Conservation (phyloP, 2,113 vertebrate genomes). For the Mormyrus iriodes region DNA sequence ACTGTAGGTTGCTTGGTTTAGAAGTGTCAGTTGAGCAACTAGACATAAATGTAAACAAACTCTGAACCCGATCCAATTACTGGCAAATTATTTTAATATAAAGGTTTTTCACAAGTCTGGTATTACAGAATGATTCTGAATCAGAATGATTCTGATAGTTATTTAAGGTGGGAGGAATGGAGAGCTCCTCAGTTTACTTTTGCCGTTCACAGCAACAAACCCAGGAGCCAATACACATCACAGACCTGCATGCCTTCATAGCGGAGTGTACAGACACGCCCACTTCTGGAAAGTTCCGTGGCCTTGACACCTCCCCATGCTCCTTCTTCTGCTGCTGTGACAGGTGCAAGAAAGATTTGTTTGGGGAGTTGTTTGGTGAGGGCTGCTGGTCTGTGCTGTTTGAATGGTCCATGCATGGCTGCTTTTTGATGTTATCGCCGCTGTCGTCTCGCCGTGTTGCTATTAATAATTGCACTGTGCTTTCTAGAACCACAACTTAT, state of each 20-base stretch:
- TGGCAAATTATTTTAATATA: not conserved
- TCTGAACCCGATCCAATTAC: not conserved
- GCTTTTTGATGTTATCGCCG: not conserved
- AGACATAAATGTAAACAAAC: not conserved
- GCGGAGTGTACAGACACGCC: conserved; percentile 81
- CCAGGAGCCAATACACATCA: conserved; percentile 62
- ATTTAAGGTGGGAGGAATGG: not conserved
- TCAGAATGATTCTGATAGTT: not conserved
- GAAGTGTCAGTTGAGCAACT: not conserved
- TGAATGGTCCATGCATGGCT: not conserved
- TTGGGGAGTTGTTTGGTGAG: not conserved
- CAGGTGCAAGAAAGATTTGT: conserved; percentile 52
- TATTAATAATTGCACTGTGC: not conserved
- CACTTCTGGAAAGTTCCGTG: conserved; percentile 76
- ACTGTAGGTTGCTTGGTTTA: not conserved
- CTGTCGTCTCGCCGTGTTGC: not conserved
- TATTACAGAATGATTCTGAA: not conserved
- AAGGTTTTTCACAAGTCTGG: not conserved
- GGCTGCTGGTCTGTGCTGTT: not conserved
- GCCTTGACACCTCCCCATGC: conserved; percentile 70
- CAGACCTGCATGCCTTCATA: conserved; percentile 80
- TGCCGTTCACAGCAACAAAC: conserved; percentile 71
- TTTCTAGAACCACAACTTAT: conserved; percentile 62
- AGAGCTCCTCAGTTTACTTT: too few relatives aligned
- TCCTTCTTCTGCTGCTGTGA: conserved; percentile 81